These are phyloP conservation scores for Laupala kohalensis DNA, from an alignment of 1,140 invertebrate genomes.

Conservation along the genomic window DNA sequence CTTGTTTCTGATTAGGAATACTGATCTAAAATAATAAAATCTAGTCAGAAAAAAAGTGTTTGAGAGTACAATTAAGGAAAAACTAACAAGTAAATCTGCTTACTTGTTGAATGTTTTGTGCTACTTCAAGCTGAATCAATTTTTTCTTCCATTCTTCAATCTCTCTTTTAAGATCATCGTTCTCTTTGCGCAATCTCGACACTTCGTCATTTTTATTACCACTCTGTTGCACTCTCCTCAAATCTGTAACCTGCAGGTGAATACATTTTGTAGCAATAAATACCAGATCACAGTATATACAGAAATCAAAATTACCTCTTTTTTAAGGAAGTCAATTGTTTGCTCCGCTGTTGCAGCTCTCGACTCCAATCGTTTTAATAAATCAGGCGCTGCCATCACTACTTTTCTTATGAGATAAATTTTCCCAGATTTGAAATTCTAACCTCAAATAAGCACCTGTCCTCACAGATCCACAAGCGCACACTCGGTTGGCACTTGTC, in stretches of 20 bases:
- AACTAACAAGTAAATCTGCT: too few species aligned
- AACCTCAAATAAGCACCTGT: too few species aligned
- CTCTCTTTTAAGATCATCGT: constrained; percentile 9
- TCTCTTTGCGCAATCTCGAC: constrained; percentile 4
- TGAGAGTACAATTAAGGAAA: too few species aligned
- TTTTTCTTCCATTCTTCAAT: constrained; percentile 10
- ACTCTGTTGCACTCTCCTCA: background rate
- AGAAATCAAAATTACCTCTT: constrained; percentile 3
- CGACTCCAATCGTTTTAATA: background rate
- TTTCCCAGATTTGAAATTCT: too few species aligned
- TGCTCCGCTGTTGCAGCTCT: constrained; percentile 7
- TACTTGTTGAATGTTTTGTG: constrained; percentile 8
- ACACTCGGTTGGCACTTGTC: too few species aligned
- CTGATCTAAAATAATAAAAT: too few species aligned
- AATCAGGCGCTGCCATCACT: background rate
- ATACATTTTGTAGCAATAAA: background rate
- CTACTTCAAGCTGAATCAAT: constrained; percentile 9
- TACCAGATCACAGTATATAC: too few species aligned
- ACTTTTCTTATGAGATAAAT: too few species aligned
- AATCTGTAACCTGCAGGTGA: constrained; percentile 6
- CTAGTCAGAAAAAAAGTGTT: too few species aligned
- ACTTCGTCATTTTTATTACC: background rate
- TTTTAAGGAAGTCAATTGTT: constrained; percentile 5
- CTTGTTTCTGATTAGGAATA: too few species aligned
- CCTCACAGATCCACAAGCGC: too few species aligned